Evolutionary conservation across 2,888 invertebrate genomes (phyloP).

Genomic region (Folsomia candida): DNA sequence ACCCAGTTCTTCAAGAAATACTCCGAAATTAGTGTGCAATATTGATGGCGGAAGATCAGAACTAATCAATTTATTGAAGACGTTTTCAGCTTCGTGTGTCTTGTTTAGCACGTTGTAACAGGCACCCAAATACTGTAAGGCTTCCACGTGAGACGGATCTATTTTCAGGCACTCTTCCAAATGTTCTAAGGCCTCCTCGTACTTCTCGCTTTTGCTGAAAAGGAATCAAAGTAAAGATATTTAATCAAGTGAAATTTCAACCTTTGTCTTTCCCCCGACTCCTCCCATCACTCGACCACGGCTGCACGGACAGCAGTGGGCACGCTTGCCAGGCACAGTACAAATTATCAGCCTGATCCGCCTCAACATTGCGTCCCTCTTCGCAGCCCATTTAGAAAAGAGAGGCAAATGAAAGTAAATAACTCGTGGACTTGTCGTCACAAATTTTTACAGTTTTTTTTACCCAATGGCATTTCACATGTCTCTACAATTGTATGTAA

Average conservation of each 20-base stretch:
- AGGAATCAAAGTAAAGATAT: not conserved
- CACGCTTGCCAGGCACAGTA: no score
- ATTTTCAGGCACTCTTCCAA: slow-evolving; percentile 45
- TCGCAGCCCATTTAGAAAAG: no score
- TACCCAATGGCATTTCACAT: no score
- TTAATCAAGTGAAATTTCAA: not conserved
- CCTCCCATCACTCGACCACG: no score
- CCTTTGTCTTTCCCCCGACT: no score
- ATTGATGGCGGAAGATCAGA: slow-evolving; percentile 45
- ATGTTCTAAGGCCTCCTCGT: slow-evolving; percentile 43
- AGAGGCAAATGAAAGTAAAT: no score
- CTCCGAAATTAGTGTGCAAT: slow-evolving; percentile 47
- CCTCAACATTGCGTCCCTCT: no score
- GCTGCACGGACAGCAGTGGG: no score
- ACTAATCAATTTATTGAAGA: slow-evolving; percentile 47
- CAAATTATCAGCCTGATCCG: no score
- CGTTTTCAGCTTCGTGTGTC: slow-evolving; percentile 42
- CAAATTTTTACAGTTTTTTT: no score
- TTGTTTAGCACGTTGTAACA: slow-evolving; percentile 47
- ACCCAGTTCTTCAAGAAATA: slow-evolving; percentile 47
- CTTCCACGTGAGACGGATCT: slow-evolving; percentile 46
- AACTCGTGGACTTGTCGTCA: no score
- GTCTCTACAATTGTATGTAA: no score
- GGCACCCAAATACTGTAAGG: slow-evolving; percentile 44
- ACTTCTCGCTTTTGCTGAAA: slow-evolving; percentile 40